These are phyloP conservation scores for Melanostigma gelatinosum DNA, from an alignment of 2,113 vertebrate species.

Conservation along the genomic window DNA sequence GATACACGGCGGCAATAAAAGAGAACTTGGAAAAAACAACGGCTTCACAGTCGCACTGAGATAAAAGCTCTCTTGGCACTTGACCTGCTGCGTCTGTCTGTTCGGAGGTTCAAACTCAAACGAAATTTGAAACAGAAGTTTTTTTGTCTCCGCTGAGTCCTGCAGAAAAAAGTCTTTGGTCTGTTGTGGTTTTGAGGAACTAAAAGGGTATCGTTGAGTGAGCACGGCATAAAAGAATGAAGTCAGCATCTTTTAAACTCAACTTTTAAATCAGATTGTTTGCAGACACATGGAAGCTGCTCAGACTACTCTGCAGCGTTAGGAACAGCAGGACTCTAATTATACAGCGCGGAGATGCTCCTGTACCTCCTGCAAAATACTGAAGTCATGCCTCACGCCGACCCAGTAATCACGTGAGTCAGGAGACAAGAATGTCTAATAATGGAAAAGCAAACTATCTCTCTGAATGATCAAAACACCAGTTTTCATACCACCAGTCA, in stretches of 20 bases:
- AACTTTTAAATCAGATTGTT: not conserved
- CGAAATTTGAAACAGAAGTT: constrained; percentile 29
- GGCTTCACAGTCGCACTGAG: constrained; percentile 8
- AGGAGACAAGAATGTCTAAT: constrained; percentile 61
- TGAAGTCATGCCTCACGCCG: constrained; percentile 25
- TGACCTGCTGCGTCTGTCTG: constrained; percentile 31
- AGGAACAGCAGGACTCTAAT: constrained; percentile 19
- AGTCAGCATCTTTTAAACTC: not conserved
- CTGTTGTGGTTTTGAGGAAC: not conserved
- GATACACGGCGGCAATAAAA: constrained; percentile 39
- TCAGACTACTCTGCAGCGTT: not conserved
- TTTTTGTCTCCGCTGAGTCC: constrained; percentile 14
- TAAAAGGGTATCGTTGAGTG: not conserved
- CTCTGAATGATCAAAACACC: constrained; percentile 31
- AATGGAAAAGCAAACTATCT: constrained; percentile 25
- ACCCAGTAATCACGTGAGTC: constrained; percentile 61
- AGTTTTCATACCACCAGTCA: constrained; percentile 21
- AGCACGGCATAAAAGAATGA: not conserved
- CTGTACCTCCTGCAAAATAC: constrained; percentile 19
- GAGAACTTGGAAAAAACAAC: not conserved
- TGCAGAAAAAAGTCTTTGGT: not conserved
- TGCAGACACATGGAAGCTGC: not conserved
- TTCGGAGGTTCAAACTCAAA: constrained; percentile 29
- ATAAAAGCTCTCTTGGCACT: constrained; percentile 69
- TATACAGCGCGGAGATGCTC: constrained; percentile 41